phyloP scores from a whole-genome alignment of 2,113 vertebrate genomes.

The Accipiter virgatus region DNA sequence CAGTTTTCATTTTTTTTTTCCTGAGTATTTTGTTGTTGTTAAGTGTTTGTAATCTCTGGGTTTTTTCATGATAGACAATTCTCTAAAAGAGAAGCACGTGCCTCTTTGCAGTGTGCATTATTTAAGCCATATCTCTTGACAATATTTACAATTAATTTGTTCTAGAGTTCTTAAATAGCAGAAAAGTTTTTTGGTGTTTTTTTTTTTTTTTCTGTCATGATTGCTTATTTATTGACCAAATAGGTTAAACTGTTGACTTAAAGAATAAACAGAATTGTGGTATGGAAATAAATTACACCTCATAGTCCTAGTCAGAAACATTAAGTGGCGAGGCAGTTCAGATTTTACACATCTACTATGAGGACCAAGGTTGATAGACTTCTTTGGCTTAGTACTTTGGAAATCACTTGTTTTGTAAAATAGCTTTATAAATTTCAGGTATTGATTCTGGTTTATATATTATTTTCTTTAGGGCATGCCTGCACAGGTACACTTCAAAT shows the following conservation, averaged over 20 bases:
- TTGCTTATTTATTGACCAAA: neutral
- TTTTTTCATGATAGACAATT: neutral
- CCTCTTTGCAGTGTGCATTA: neutral
- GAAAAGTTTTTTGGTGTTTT: neutral
- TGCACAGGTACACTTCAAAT: neutral
- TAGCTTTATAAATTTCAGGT: neutral
- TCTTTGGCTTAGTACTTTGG: neutral
- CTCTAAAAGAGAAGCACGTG: neutral
- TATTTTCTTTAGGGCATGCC: neutral
- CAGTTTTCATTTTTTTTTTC: neutral
- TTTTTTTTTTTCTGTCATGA: neutral
- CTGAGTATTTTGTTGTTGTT: neutral
- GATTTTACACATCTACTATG: neutral
- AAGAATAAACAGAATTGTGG: neutral
- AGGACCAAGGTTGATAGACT: neutral
- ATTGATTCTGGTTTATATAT: neutral
- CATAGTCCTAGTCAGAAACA: neutral
- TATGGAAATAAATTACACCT: neutral
- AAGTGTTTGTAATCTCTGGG: neutral
- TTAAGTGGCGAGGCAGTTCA: neutral
- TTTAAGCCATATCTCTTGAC: neutral
- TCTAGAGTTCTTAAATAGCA: neutral
- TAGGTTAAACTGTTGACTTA: neutral
- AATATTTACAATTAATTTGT: neutral
- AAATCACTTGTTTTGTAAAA: neutral